Base-by-base conservation (phyloP, 2,113 vertebrate species). In the Phrynocephalus versicolor region DNA sequence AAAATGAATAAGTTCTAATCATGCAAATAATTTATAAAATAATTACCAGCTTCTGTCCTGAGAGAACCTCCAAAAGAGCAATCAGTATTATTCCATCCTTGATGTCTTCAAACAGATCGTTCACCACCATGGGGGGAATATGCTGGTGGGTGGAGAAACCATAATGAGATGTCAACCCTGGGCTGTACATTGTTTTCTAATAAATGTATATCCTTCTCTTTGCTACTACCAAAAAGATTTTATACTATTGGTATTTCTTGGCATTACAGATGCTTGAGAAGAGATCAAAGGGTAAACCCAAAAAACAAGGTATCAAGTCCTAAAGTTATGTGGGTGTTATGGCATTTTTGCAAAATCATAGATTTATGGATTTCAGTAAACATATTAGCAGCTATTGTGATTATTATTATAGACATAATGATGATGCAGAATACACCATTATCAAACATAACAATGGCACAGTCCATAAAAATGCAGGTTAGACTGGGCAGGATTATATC, bases 41-140 rank as follows among this genome's bases (percentile, higher is more conserved):
- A 85, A 96, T 97, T 95, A 98, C 98, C 97, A 99, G 90, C 88
- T 97, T 98, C 89, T 99, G 97, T 71, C 98, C 98, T 18, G 98
- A 99, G 37, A 99, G 96, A 84, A 98, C 95, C 84, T 99, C 98
- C 93, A 99, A 94, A 77, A 99, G 95, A 23, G 98, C 97, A 85
- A 99, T 96, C 2, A 99, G 94, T 95, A 97, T 97, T 74, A 98
- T 95, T 1, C 98, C 98, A 94, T 99, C 98, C 94, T 98, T 99
- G 93, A 99, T 98, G 90, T 99, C 98, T 94, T 98, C 97, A 93
- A 98, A 99, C 33, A 99, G 97, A 82, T 99, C 97, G 27, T 96
- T 97, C 81, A 99, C 94, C 82, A 97, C 92, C 92, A 98, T 94
- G 1, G 98, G 98, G 37, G 98, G 98, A 92, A 97, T 98, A 89